phyloP scores from a whole-genome alignment of 2,888 invertebrate species.

The Mesochorus sp. region DNA sequence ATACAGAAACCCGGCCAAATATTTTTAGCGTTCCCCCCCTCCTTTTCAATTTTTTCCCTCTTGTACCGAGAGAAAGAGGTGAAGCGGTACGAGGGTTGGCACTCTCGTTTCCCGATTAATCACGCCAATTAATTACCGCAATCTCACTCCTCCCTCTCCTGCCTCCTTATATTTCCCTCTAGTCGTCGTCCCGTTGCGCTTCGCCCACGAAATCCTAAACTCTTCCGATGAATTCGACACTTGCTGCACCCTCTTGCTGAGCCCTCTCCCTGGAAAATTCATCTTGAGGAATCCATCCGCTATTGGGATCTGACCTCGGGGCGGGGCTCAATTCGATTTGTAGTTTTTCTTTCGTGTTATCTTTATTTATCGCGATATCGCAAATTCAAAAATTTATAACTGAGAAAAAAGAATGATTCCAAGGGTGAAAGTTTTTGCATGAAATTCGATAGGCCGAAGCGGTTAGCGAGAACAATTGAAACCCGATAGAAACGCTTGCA shows the following conservation, averaged over 20 bases:
- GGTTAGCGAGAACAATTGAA: conserved; percentile 27
- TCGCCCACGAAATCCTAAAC: conserved; percentile 46
- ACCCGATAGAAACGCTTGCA: conserved; percentile 52
- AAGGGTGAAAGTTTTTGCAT: no score
- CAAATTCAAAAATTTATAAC: no score
- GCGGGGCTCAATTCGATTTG: no score
- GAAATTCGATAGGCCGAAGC: neutral
- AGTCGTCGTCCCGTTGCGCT: conserved; percentile 19
- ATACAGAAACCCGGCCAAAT: conserved; percentile 36
- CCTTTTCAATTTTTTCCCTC: conserved; percentile 15
- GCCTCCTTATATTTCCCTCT: conserved; percentile 3
- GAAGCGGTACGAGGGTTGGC: conserved; percentile 18
- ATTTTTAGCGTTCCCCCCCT: conserved; percentile 48
- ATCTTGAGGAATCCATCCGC: no score
- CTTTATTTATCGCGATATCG: neutral
- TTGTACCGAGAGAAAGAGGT: conserved; percentile 1
- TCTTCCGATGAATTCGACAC: conserved; percentile 7
- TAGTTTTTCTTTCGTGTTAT: neutral
- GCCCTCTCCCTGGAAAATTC: neutral
- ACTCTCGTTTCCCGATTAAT: conserved; percentile 57
- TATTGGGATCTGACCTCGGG: no score
- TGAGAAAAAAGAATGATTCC: no score
- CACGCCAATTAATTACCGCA: conserved; percentile 62
- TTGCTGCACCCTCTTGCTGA: neutral
- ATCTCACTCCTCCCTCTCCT: conserved; percentile 7